Percentiles rank a stretch among this genome's conserved stretches.
phyloP scores from a whole-genome alignment of 2,888 invertebrate species.

The Villa cingulata region DNA sequence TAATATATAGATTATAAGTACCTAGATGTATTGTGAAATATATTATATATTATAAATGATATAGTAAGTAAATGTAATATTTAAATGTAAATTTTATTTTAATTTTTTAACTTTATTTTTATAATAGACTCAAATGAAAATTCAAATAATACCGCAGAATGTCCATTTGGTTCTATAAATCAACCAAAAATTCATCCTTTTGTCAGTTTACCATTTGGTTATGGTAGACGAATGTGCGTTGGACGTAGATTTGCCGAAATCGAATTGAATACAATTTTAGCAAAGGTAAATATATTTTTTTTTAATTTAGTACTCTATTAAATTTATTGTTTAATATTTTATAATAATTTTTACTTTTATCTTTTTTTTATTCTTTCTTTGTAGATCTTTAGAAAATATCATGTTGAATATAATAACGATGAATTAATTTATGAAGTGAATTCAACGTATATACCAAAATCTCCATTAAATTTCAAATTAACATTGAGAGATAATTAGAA shows the following conservation, averaged over 20 bases:
- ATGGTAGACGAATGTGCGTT: slow-evolving; percentile 61
- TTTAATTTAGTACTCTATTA: neutral
- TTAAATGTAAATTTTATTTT: too few species aligned
- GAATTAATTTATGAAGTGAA: slow-evolving; percentile 56
- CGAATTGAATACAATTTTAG: slow-evolving; percentile 57
- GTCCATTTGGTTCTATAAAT: slow-evolving; percentile 33
- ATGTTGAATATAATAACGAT: slow-evolving; percentile 51
- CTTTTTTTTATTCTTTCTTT: slow-evolving; percentile 22
- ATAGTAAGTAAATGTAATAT: too few species aligned
- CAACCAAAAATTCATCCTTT: slow-evolving; percentile 57
- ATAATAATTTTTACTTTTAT: too few species aligned
- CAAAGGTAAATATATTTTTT: slow-evolving; percentile 43
- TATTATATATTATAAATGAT: too few species aligned
- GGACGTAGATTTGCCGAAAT: slow-evolving; percentile 71
- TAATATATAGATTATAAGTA: too few species aligned
- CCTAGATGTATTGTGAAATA: too few species aligned
- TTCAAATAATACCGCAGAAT: slow-evolving; percentile 13
- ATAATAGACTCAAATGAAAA: neutral
- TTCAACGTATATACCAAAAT: slow-evolving; percentile 59
- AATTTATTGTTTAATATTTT: neutral
- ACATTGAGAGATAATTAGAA: slow-evolving; percentile 29
- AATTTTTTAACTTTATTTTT: too few species aligned
- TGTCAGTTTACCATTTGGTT: slow-evolving; percentile 62
- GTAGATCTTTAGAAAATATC: slow-evolving; percentile 58
- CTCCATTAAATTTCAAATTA: slow-evolving; percentile 55